Evolutionary conservation across 1,140 invertebrate species (phyloP).

Genomic region (Spodoptera frugiperda): DNA sequence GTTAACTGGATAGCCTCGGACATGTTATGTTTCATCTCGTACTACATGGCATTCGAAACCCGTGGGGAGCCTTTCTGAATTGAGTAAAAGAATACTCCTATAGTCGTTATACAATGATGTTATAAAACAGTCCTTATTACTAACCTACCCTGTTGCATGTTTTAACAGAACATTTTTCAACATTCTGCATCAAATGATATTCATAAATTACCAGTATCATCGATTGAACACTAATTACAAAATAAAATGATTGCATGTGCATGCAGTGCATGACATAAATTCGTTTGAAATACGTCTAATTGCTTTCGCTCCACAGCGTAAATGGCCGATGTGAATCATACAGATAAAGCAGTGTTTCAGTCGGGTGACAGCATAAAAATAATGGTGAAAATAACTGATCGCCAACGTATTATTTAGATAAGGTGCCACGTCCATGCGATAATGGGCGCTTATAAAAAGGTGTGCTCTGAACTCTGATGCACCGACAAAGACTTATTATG

Average conservation of each 20-base stretch:
- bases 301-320: conserved; percentile 46
- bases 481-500: conserved; percentile 30
- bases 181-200: too few relatives aligned
- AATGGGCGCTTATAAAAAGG: conserved; percentile 60
- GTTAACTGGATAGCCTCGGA: conserved; percentile 38
- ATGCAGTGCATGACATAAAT: conserved; percentile 47
- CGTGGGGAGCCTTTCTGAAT: conserved; percentile 23
- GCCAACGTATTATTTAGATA: conserved; percentile 69
- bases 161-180: too few relatives aligned
- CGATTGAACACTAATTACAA: conserved; percentile 21
- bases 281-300: conserved; percentile 46
- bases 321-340: conserved; percentile 54
- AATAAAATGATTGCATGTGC: conserved; percentile 45
- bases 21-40: conserved; percentile 42
- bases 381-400: conserved; percentile 61
- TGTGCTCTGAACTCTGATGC: conserved; percentile 37
- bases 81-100: neutral
- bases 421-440: conserved; percentile 57
- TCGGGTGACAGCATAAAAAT: conserved; percentile 61
- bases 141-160: too few relatives aligned
- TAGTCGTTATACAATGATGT: neutral
- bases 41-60: conserved; percentile 32
- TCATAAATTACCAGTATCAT: neutral
- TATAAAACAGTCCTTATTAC: too few relatives aligned
- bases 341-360: conserved; percentile 54